Conservation (phyloP, 1,140 invertebrate genomes). For the Drosophila insularis region DNA sequence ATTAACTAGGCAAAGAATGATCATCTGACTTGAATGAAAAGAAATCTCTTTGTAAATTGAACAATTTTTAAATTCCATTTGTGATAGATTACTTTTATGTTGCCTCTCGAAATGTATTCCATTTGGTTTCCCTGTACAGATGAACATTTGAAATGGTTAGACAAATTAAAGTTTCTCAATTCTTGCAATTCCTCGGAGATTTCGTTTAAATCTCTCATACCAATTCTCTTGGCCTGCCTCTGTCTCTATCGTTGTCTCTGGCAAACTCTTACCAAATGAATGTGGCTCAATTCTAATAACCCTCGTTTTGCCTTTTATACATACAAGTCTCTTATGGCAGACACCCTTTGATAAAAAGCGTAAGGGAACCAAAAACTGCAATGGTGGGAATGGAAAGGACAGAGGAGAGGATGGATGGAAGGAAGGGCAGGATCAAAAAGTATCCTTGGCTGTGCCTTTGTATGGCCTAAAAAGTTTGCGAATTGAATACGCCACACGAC, state of each 20-base stretch:
- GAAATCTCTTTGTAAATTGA: too few relatives aligned
- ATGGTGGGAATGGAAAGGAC: neutral
- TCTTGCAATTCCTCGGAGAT: neutral
- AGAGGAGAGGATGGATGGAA: neutral
- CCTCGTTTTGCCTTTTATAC: neutral
- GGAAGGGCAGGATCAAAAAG: slow-evolving; percentile 37
- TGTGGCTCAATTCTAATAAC: neutral
- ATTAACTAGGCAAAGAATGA: too few relatives aligned
- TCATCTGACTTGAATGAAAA: too few relatives aligned
- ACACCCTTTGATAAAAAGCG: slow-evolving; percentile 22
- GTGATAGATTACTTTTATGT: too few relatives aligned
- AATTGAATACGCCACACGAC: slow-evolving; percentile 82
- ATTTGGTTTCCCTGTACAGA: neutral
- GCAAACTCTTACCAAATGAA: slow-evolving; percentile 2
- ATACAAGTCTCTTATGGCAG: neutral
- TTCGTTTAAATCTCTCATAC: neutral
- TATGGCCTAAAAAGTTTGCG: slow-evolving; percentile 70
- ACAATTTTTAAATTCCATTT: too few relatives aligned
- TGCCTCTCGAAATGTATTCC: too few relatives aligned
- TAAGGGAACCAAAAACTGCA: neutral
- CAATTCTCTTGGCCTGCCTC: neutral
- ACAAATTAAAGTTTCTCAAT: slow-evolving; percentile 1
- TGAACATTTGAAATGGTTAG: neutral
- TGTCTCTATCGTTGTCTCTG: neutral
- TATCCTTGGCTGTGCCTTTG: slow-evolving; percentile 40